phyloP scores from a whole-genome alignment of 2,888 invertebrate genomes.

The Myopa tessellatipennis region DNA sequence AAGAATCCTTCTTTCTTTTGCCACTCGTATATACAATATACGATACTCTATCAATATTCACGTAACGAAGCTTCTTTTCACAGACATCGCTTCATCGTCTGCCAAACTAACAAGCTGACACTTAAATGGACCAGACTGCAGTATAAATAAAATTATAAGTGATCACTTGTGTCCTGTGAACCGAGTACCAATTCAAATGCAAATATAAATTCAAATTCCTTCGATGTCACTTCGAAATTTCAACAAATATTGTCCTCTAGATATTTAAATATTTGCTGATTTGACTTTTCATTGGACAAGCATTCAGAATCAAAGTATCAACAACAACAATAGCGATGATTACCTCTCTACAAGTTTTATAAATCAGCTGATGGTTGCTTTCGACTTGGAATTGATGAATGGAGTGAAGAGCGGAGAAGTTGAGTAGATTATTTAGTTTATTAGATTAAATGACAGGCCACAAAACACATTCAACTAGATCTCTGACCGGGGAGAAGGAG shows the following conservation, averaged over 20 bases:
- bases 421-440: not conserved
- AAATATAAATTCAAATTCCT: not conserved
- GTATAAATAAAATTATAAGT: not conserved
- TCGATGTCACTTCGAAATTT: not conserved
- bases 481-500: no score
- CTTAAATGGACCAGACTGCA: no score
- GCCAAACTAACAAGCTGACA: no score
- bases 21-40: no score
- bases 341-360: not conserved
- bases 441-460: not conserved
- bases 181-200: not conserved
- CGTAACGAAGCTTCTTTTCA: no score
- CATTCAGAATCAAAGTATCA: not conserved
- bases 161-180: not conserved
- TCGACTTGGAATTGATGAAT: not conserved
- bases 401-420: not conserved
- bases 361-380: not conserved
- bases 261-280: not conserved
- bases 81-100: no score
- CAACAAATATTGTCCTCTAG: not conserved
- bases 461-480: not conserved
- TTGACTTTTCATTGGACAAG: not conserved
- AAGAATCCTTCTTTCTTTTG: no score
- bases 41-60: no score
- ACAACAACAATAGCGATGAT: not conserved